Base-by-base conservation (phyloP, 2,888 invertebrate genomes). In the Oegoconia quadripuncta region DNA sequence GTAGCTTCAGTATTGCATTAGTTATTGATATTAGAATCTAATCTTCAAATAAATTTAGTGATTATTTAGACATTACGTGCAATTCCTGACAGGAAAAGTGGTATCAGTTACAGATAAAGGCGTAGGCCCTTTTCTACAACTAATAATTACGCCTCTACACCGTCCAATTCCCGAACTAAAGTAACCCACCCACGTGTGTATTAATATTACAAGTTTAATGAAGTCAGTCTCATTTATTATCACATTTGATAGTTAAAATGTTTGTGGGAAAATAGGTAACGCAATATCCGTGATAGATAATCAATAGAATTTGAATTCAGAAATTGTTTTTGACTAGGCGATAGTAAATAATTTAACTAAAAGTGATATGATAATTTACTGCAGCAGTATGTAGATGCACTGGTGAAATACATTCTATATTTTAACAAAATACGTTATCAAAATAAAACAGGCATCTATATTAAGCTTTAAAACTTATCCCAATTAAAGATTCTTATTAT, bases 201-300 rank as follows among this genome's bases (percentile, higher is more conserved):
- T 57, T 69, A 74, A 75, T 72, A 50, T 48, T 54, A 54, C 48
- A 54, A 63, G 57, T 50, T 52, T 64, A 74, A 74, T 69, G 65
- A 68, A 70, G 64, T 64, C 70, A 74, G 71, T 70, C 67, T 70
- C 69, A 64, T 74, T 73, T 71, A 69, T 71, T 68, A 70, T 61
- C 49, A 50, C 48, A 51, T 52, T 51, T 49, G 55, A 68, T 69
- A 59, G 58, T 53, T n/a, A 59, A 65, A 59, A 64, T 65, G 68
- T 68, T 59, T 64, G 72, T 76, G 72, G 68, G 76, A 77, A 75
- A 63, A 71, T 65, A 59, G 61, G 54, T 54, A 51, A 40, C 45
- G 47, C 57, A 51, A 54, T 48, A 49, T 43, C 44, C 34, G 31
- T 35, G 32, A 32, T 32, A 35, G 18, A 36, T 26, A 40, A 23